Conservation (phyloP, 2,888 invertebrate genomes). For the Laspeyria flexula region DNA sequence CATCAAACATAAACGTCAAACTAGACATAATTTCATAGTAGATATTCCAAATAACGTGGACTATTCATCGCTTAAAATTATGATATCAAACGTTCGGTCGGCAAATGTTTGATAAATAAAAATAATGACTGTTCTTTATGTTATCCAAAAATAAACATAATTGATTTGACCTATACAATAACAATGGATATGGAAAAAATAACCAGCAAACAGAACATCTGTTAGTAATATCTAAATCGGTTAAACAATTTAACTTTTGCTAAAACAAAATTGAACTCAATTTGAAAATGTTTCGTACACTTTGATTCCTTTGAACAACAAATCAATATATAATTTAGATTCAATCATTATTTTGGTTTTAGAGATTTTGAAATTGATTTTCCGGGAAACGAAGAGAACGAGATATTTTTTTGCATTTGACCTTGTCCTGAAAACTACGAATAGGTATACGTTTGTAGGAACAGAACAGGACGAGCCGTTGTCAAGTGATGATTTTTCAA, state of each 20-base stretch:
- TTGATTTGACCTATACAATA: background rate
- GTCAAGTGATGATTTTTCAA: too few relatives aligned
- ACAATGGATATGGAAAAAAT: background rate
- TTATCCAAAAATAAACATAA: background rate
- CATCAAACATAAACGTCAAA: too few relatives aligned
- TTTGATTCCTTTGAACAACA: conserved; percentile 31
- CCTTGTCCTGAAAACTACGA: too few relatives aligned
- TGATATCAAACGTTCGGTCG: too few relatives aligned
- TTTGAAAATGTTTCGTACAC: conserved; percentile 22
- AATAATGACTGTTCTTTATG: too few relatives aligned
- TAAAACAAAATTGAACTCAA: conserved; percentile 20
- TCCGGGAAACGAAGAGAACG: conserved; percentile 5
- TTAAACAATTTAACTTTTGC: conserved; percentile 22
- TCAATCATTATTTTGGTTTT: conserved; percentile 22
- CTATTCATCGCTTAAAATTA: too few relatives aligned
- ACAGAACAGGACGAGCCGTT: too few relatives aligned
- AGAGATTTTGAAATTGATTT: conserved; percentile 18
- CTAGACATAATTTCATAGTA: too few relatives aligned
- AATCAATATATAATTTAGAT: conserved; percentile 30
- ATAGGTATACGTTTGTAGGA: too few relatives aligned
- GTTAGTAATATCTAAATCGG: conserved; percentile 2
- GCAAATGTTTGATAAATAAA: too few relatives aligned
- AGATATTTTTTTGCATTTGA: too few relatives aligned
- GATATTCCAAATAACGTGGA: too few relatives aligned
- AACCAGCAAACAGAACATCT: background rate